A percentile compares a stretch with the other conserved stretches of the same genome.
Conservation (phyloP, 2,888 invertebrate genomes). For the Aquatica leii region DNA sequence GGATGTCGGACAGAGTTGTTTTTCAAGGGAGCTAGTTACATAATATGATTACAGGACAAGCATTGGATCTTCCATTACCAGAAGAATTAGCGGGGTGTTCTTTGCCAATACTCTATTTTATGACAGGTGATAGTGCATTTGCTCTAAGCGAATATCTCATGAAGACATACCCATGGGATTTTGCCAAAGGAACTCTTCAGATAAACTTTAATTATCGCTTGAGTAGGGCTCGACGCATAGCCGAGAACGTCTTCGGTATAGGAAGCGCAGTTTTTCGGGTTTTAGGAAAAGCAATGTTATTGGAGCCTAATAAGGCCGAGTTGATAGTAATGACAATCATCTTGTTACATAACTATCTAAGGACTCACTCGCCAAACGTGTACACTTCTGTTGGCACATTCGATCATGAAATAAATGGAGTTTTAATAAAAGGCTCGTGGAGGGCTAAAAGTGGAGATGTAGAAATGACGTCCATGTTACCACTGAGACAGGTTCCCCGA, state of each 20-base stretch:
- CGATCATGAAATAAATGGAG: slow-evolving; percentile 3
- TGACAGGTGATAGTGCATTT: too few species aligned
- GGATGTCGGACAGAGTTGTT: neutral
- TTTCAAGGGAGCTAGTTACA: neutral
- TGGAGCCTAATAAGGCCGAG: neutral
- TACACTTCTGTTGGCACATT: slow-evolving; percentile 8
- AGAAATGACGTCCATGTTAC: neutral
- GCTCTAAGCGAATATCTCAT: neutral
- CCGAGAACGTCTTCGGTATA: slow-evolving; percentile 4
- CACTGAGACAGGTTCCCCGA: neutral
- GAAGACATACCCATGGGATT: neutral
- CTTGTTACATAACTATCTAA: slow-evolving; percentile 5
- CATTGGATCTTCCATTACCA: slow-evolving; percentile 4
- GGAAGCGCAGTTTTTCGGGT: neutral
- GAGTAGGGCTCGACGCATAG: neutral
- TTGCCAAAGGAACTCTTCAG: neutral
- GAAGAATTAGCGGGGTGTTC: slow-evolving; percentile 8
- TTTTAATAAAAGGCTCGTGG: neutral
- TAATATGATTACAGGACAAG: neutral
- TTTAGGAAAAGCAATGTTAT: slow-evolving; percentile 5
- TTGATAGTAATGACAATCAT: slow-evolving; percentile 5
- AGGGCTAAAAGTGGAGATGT: neutral
- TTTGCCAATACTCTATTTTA: slow-evolving; percentile 2
- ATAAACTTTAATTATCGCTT: slow-evolving; percentile 1
- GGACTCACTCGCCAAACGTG: neutral